Percentiles rank a stretch among this genome's conserved stretches.
Conservation (phyloP, 2,113 vertebrate species). For the Oenanthe oenanthe region DNA sequence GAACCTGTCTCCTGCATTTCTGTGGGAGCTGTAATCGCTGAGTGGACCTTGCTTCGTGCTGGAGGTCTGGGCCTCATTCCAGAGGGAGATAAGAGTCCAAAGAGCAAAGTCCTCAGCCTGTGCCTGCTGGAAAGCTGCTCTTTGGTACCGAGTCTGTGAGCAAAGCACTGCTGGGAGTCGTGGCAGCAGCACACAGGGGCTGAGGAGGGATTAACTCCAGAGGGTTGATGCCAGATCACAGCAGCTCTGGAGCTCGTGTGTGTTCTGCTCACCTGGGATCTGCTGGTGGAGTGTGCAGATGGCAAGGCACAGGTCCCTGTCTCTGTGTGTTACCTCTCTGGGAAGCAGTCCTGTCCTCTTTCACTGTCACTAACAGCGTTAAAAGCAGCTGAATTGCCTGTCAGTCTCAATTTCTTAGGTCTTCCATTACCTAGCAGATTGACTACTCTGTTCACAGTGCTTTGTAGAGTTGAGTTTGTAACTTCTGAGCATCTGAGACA, state of each 20-base stretch:
- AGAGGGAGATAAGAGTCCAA: conserved; percentile 40
- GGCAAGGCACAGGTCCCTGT: background rate
- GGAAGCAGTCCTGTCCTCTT: background rate
- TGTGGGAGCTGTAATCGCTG: rapidly evolving
- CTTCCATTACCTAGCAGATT: background rate
- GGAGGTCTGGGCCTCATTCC: background rate
- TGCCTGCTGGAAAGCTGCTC: background rate
- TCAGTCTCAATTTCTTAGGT: background rate
- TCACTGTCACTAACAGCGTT: background rate
- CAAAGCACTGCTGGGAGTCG: rapidly evolving
- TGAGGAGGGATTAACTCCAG: background rate
- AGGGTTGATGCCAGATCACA: background rate
- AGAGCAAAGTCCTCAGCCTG: background rate
- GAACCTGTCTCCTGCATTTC: background rate
- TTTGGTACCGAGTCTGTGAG: background rate
- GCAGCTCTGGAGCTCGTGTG: background rate
- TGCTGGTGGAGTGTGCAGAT: rapidly evolving
- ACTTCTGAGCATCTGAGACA: background rate
- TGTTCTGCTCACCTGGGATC: background rate
- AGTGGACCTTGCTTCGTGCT: conserved; percentile 29
- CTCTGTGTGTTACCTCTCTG: background rate
- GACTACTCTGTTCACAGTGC: background rate
- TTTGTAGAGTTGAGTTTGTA: background rate
- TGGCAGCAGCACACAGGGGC: background rate
- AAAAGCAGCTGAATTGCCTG: background rate